Conservation (phyloP, 2,797 vertebrate species). For the Sebastes goodei region DNA sequence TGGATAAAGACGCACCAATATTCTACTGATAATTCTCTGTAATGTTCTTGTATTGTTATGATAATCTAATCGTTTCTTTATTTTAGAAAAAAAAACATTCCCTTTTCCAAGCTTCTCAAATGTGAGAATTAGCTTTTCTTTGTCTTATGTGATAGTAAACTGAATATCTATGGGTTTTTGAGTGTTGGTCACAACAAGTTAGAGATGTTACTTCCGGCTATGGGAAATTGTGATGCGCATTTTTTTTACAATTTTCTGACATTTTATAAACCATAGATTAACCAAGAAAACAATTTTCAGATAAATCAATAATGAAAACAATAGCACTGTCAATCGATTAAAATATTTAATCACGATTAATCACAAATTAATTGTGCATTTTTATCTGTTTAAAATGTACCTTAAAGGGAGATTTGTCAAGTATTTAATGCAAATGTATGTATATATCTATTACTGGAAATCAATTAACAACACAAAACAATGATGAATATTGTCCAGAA, state of each 20-base stretch:
- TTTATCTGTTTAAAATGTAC: too few species aligned
- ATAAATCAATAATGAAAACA: neutral
- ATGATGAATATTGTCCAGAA: too few species aligned
- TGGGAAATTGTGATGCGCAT: neutral
- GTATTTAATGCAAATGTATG: too few species aligned
- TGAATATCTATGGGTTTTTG: neutral
- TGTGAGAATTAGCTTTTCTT: neutral
- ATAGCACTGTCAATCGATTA: too few species aligned
- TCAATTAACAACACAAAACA: too few species aligned
- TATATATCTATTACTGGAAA: too few species aligned
- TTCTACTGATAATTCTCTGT: neutral
- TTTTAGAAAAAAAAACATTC: neutral
- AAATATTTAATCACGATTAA: too few species aligned
- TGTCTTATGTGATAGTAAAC: neutral
- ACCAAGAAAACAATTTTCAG: neutral
- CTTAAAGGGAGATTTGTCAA: too few species aligned
- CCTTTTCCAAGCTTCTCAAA: neutral
- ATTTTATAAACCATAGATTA: neutral
- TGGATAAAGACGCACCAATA: rapidly evolving
- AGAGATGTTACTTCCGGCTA: rapidly evolving
- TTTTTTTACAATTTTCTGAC: neutral
- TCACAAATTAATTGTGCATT: rapidly evolving
- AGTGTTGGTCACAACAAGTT: neutral
- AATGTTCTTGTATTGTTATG: neutral
- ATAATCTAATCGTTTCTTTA: neutral